Conservation (phyloP, 2,888 invertebrate genomes). For the Drosophila anomalata region DNA sequence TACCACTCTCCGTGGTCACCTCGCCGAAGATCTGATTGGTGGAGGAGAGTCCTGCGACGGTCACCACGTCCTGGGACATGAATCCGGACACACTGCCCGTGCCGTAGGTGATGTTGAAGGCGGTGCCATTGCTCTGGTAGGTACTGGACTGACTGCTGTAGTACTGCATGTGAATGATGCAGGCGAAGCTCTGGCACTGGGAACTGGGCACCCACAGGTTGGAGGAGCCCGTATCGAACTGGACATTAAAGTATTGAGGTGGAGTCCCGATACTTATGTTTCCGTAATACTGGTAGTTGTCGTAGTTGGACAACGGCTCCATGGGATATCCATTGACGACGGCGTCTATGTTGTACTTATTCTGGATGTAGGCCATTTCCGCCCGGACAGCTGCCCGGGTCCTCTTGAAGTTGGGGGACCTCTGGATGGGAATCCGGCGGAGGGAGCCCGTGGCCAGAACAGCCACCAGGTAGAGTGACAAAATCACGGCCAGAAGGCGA, state of each 20-base stretch:
- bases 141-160: constrained; percentile 91
- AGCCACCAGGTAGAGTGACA: neutral
- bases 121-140: constrained; percentile 93
- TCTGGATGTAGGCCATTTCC: constrained; percentile 40
- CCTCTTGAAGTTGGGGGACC: constrained; percentile 10
- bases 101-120: constrained; percentile 96
- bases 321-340: constrained; percentile 82
- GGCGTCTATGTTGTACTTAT: constrained; percentile 45
- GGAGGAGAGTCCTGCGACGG: constrained; percentile 88
- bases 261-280: constrained; percentile 95
- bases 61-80: constrained; percentile 93
- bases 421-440: constrained; percentile 26
- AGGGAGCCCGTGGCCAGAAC: neutral
- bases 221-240: constrained; percentile 99
- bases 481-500: neutral
- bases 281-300: constrained; percentile 98
- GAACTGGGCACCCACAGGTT: constrained; percentile 99
- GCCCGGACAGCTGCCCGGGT: constrained; percentile 39
- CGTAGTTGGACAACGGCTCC: constrained; percentile 90
- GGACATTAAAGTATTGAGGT: constrained; percentile 94
- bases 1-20: constrained; percentile 95
- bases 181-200: constrained; percentile 94
- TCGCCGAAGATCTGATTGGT: constrained; percentile 95
- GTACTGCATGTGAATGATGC: constrained; percentile 96
- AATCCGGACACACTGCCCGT: constrained; percentile 97